phyloP scores from a whole-genome alignment of 2,888 invertebrate species.

The Drosophila infuscata region DNA sequence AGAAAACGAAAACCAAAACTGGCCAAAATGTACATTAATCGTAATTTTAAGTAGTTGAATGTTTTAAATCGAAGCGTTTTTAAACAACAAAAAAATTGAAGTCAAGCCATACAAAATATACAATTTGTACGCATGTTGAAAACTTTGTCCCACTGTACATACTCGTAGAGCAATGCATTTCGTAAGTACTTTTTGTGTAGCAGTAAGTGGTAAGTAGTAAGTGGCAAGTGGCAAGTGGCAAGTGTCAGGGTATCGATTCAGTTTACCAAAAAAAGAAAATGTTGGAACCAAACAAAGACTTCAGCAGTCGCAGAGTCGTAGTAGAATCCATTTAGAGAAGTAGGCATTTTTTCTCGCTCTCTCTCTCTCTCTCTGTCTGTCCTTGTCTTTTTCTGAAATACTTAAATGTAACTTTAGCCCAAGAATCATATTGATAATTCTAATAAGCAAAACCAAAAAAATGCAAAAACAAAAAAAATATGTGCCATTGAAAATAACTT shows the following conservation, averaged over 20 bases:
- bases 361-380: neutral
- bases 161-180: slow-evolving; percentile 68
- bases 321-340: slow-evolving; percentile 20
- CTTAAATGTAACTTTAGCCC: slow-evolving; percentile 20
- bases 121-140: slow-evolving; percentile 31
- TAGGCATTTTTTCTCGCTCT: slow-evolving; percentile 20
- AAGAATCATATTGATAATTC: slow-evolving; percentile 19
- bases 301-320: slow-evolving; percentile 1
- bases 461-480: slow-evolving; percentile 30
- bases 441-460: slow-evolving; percentile 22
- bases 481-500: slow-evolving; percentile 73
- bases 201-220: slow-evolving; percentile 8
- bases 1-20: slow-evolving; percentile 35
- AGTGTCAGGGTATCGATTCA: slow-evolving; percentile 20
- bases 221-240: neutral
- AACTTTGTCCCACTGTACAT: slow-evolving; percentile 75
- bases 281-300: slow-evolving; percentile 21
- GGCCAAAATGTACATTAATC: slow-evolving; percentile 64
- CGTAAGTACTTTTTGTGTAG: slow-evolving; percentile 32
- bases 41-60: slow-evolving; percentile 72
- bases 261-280: slow-evolving; percentile 20
- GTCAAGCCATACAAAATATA: slow-evolving; percentile 29
- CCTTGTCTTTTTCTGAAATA: slow-evolving; percentile 11
- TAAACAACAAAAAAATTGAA: slow-evolving; percentile 27
- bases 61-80: slow-evolving; percentile 56